Evolutionary conservation across 1,140 invertebrate genomes (phyloP), one percentile per base, ranked within the genome.

Genomic region (Papilio xuthus): DNA sequence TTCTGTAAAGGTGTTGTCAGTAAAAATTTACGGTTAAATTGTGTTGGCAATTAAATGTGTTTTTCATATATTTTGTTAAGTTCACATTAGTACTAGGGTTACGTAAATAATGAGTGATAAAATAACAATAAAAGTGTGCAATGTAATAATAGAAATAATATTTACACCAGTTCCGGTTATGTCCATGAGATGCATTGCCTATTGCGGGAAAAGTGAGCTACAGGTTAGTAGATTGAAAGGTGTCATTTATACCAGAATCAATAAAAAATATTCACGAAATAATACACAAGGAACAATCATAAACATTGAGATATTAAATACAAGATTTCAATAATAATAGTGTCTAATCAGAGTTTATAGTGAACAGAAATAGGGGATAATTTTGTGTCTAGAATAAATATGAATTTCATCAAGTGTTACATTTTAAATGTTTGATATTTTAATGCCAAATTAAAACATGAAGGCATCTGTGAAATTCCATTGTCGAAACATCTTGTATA

Each of bases 111-210:
- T 70, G 76, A 83, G 71, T 73, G 42, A 82, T 83, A 87, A 84
- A 88, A 81, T 80, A 85, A 83, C 82, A 89, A 78, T 87, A 79
- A 91, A 88, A 91, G 85, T 92, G 92, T 93, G 92, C 90, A 91
- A 88, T 89, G 88, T 88, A 91, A 93, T 87, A 90, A 83, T 88
- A 86, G 88, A 60, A 76, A 76, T 91, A 89, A 97, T 97, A 97
- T 96, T 97, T 97, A 97, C 96, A 96, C 96, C 96, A 95, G 96
- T 95, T 95, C 96, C 96, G 94, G 96, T 96, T 95, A 97, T 96
- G 95, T 97, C 97, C 97, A 97, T 97, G 86, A 97, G 96, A 96
- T 97, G 97, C 97, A 98, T 97, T 94, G 97, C 97, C 97, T 97
- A 89, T 90, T 86, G 87, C 83, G 90, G 83, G 88, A 87, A 90